Percentiles rank a stretch among this genome's conserved stretches.
phyloP scores from a whole-genome alignment of 2,113 vertebrate species.

The Myiozetetes cayanensis region DNA sequence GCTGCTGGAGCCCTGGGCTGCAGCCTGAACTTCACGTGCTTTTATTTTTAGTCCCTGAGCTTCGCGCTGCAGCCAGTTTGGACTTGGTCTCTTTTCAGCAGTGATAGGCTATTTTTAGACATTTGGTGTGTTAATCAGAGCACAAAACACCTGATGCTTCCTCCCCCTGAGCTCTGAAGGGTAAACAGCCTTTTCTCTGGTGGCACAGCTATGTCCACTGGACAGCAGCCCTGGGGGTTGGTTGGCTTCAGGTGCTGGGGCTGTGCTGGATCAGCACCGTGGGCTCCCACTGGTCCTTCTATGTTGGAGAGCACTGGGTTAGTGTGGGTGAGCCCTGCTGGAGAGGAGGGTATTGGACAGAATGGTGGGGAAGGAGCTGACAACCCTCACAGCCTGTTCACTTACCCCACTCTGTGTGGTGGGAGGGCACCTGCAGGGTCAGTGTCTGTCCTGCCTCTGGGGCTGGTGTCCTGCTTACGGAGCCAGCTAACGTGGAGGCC shows the following conservation, averaged over 20 bases:
- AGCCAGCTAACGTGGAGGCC: fast-evolving
- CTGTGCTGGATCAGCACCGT: fast-evolving
- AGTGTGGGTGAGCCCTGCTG: no score
- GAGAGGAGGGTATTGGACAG: background rate
- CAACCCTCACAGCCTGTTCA: no score
- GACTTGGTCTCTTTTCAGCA: background rate
- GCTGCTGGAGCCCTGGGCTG: background rate
- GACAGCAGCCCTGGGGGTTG: background rate
- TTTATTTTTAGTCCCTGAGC: slow-evolving; percentile 54
- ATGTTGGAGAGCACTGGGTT: fast-evolving
- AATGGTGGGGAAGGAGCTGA: background rate
- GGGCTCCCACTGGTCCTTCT: fast-evolving
- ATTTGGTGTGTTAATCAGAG: background rate
- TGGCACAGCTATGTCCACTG: background rate
- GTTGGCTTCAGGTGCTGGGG: fast-evolving
- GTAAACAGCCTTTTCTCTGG: background rate
- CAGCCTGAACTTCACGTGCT: background rate
- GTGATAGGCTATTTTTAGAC: slow-evolving; percentile 31
- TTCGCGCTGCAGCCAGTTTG: fast-evolving
- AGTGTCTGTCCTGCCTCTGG: background rate
- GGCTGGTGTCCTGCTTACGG: background rate
- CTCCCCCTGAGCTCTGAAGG: background rate
- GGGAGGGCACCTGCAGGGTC: background rate
- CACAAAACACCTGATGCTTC: background rate
- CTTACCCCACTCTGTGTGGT: background rate